Conservation (phyloP, 1,140 invertebrate species). For the Lamellibrachia luymesi region DNA sequence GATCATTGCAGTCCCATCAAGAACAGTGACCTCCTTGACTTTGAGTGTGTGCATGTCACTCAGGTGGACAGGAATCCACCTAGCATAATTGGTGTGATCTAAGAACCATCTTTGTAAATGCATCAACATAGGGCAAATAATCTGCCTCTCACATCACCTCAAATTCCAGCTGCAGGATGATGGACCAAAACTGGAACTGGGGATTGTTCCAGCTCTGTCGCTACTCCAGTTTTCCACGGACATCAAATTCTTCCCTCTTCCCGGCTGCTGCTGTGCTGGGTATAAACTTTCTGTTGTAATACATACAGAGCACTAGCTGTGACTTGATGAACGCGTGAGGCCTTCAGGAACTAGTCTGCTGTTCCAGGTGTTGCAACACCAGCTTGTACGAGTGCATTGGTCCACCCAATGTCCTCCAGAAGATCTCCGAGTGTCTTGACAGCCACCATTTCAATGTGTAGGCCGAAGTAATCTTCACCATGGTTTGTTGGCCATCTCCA, state of each 20-base stretch:
- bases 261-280: no score
- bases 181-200: slow-evolving; percentile 14
- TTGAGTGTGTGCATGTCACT: slow-evolving; percentile 3
- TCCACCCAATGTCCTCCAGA: slow-evolving; percentile 9
- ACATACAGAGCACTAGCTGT: no score
- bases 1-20: no score
- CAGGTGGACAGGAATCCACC: slow-evolving; percentile 26
- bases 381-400: neutral
- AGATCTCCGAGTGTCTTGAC: slow-evolving; percentile 27
- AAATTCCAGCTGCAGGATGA: neutral
- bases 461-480: slow-evolving; percentile 35
- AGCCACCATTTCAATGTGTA: slow-evolving; percentile 38
- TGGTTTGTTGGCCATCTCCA: slow-evolving; percentile 29
- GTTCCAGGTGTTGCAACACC: neutral
- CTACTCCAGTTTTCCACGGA: no score
- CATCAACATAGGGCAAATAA: slow-evolving; percentile 29
- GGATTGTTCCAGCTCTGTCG: neutral
- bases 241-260: no score
- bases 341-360: neutral
- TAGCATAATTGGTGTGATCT: slow-evolving; percentile 30
- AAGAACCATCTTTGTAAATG: neutral
- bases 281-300: no score
- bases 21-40: neutral
- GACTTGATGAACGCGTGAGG: no score
- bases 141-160: slow-evolving; percentile 25